Conservation (phyloP, 1,140 invertebrate genomes). For the Aphaenogaster floridana region DNA sequence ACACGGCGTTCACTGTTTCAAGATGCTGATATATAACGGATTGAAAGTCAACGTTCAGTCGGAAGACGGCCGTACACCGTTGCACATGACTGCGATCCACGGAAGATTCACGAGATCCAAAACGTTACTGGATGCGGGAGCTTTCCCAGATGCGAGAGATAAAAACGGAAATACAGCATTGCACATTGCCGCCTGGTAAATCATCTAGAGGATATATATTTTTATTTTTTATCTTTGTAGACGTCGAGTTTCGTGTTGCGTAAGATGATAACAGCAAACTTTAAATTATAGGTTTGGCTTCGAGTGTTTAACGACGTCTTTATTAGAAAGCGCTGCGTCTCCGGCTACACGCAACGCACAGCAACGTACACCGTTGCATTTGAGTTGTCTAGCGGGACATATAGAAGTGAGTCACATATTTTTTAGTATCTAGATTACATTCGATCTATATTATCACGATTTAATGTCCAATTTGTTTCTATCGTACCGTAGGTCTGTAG, state of each 20-base stretch:
- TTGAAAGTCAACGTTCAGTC: slow-evolving; percentile 88
- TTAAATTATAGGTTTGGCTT: slow-evolving; percentile 82
- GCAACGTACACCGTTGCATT: slow-evolving; percentile 85
- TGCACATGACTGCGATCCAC: slow-evolving; percentile 90
- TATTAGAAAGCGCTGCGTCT: slow-evolving; percentile 87
- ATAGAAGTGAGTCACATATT: slow-evolving; percentile 79
- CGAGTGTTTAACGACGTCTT: slow-evolving; percentile 87
- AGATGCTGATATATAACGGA: slow-evolving; percentile 87
- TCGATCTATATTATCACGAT: not conserved
- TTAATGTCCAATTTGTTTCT: slow-evolving; percentile 1
- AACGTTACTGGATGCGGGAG: slow-evolving; percentile 87
- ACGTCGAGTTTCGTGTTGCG: not conserved
- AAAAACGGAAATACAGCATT: slow-evolving; percentile 88
- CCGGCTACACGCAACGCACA: slow-evolving; percentile 86
- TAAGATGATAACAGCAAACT: not conserved
- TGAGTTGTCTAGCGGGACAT: slow-evolving; percentile 86
- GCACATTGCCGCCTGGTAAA: slow-evolving; percentile 87
- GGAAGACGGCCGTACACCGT: slow-evolving; percentile 89
- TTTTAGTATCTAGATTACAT: not conserved
- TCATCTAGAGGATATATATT: not conserved
- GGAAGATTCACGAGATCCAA: slow-evolving; percentile 90
- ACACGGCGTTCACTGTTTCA: slow-evolving; percentile 89
- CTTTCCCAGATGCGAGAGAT: slow-evolving; percentile 86
- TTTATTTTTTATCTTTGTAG: not conserved
- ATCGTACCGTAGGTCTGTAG: slow-evolving; percentile 75